phyloP scores from a whole-genome alignment of 2,797 vertebrate genomes.

The Sebastes alutus region DNA sequence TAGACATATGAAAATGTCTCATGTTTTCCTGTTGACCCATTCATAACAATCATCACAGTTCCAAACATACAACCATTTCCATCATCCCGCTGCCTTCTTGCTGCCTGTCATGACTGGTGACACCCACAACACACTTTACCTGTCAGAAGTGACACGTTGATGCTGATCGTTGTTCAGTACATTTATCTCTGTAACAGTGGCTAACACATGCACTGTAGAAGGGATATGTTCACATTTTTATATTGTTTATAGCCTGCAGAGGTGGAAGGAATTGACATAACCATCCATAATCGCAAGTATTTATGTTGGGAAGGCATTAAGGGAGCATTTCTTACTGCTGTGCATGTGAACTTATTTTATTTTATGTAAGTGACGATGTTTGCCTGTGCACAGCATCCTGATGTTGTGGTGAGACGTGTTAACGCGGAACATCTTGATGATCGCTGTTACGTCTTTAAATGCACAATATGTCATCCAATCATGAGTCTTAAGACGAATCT shows the following conservation, averaged over 20 bases:
- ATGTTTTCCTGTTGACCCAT: background rate
- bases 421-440: background rate
- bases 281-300: background rate
- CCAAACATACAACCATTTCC: background rate
- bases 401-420: background rate
- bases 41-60: background rate
- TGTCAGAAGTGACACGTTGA: background rate
- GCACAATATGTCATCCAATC: slow-evolving; percentile 11
- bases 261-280: background rate
- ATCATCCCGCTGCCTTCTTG: background rate
- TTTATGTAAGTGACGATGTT: background rate
- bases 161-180: background rate
- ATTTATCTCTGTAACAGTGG: background rate
- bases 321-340: background rate
- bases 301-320: background rate
- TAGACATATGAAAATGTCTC: background rate
- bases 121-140: background rate
- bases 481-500: slow-evolving; percentile 1
- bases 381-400: background rate
- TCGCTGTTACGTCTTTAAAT: background rate
- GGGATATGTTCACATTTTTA: background rate
- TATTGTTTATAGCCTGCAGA: background rate
- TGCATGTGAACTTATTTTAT: background rate
- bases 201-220: background rate
- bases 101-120: background rate